These are phyloP conservation scores for Arion vulgaris DNA, from an alignment of 1,140 invertebrate species.

Conservation along the genomic window DNA sequence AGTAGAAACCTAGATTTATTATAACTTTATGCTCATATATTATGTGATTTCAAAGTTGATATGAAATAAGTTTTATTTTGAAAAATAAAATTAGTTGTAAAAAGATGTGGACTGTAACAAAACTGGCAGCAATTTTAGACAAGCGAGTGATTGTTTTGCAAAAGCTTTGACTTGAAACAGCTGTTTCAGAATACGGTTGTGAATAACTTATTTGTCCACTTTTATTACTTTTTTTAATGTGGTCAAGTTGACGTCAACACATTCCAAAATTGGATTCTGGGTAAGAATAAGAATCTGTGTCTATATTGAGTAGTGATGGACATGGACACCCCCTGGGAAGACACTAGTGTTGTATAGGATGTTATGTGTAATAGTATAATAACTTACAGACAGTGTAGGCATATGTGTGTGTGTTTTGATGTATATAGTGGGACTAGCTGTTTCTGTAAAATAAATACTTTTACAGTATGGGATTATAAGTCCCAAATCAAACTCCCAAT, in stretches of 20 bases:
- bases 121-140: neutral
- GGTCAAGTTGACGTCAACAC: neutral
- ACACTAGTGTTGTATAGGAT: neutral
- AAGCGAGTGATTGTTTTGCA: neutral
- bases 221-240: neutral
- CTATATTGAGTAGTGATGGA: neutral
- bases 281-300: neutral
- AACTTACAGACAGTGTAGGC: neutral
- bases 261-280: neutral
- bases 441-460: too few relatives aligned
- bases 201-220: slow-evolving; percentile 8
- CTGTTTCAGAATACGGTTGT: neutral
- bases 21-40: too few relatives aligned
- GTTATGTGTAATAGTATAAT: neutral
- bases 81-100: too few relatives aligned
- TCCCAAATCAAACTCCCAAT: too few relatives aligned
- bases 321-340: neutral
- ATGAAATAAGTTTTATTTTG: too few relatives aligned
- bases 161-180: neutral
- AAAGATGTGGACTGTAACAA: too few relatives aligned
- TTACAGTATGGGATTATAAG: too few relatives aligned
- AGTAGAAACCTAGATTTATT: too few relatives aligned
- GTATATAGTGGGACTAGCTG: too few relatives aligned
- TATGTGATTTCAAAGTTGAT: too few relatives aligned
- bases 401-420: neutral